Evolutionary conservation across 2,113 vertebrate species (phyloP), one percentile per base, ranked within the genome.

Genomic region (Gallinago undulata): DNA sequence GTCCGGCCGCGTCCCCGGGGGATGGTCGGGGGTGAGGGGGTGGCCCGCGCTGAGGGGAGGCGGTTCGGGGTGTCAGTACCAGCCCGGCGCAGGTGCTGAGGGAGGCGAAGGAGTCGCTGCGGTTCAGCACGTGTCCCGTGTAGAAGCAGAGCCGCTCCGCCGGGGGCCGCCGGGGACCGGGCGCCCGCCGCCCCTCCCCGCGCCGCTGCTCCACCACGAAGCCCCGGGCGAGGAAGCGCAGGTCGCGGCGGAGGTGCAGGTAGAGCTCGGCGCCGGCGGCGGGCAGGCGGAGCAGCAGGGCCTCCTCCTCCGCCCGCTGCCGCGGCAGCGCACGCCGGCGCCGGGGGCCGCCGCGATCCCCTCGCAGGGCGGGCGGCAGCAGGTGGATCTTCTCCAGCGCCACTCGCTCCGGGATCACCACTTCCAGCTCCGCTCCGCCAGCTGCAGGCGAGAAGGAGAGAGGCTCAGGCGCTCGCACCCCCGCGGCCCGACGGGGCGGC

Each of bases 1-100:
- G n/a, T 13, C 35, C 23, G 31, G 48, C 22, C 41, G n/a, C 55
- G 12, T n/a, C 28, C 85, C 33, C 7, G 27, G 43, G n/a, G 48
- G 7, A 7, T 15, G 72, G 47, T 30, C 11, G 12, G 19, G 7
- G 45, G 45, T 9, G 45, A 47, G 30, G 35, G 22, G 70, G 76
- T 41, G 11, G 30, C 23, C 68, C 33, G 76, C 59, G 50, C 50
- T 27, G 56, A 39, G 63, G 37, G 28, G 41, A 37, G 53, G 72
- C 37, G 56, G 67, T 72, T 19, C 7, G n/a, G 59, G 76, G 89
- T 7, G 89, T 18, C 96, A 97, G 98, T 98, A 99, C 99, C 99
- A 99, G 98, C 97, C 99, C 99, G 47, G 98, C 98, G 81, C 99
- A 99, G 93, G 98, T 98, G 97, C 98, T 99, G 95, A 99, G 60